Evolutionary conservation across 2,113 vertebrate species (phyloP), one percentile per base, ranked within the genome.

Genomic region (Cranoglanis bouderius): DNA sequence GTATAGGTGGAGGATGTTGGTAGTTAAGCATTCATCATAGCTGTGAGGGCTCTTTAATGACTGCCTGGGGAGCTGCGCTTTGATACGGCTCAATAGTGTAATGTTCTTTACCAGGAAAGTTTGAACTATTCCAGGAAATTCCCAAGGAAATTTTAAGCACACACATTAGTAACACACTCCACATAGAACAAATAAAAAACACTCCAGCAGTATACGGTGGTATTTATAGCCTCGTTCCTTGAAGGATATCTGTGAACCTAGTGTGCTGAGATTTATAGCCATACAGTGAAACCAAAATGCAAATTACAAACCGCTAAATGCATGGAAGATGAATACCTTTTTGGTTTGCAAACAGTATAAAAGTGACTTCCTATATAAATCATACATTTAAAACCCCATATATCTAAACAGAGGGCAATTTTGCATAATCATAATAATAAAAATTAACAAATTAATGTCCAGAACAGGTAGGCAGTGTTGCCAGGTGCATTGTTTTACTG

Each of bases 181-280:
- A 75, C 89, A 90, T 89, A 57, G 70, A 91, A 89, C 91, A 90
- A 85, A 80, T 78, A 74, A 86, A 70, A 86, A 92, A 90, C 77
- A 49, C 21, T 26, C 9, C n/a, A 24, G 46, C 43, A n/a, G 43
- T 55, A 19, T 40, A n/a, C n/a, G 38, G 19, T 38, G 43, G 10
- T 67, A 82, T 38, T 82, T 12, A 70, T 49, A 80, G 43, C 8
- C 75, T 65, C 3, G 4, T 80, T n/a, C 16, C 77, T n/a, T n/a
- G 16, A 80, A 16, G 14, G 7, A 51, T 32, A 51, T 80, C 13
- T 29, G 49, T 53, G 12, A n/a, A 49, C 6, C 2, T 49, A 43
- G 29, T 51, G 26, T 80, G 77, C 26, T 74, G 32, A 53, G 77
- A 80, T 53, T 80, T 18, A 53, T 53, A 16, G 46, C 26, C 46